Conservation (phyloP, 2,888 invertebrate genomes). For the Keiferia lycopersicella region DNA sequence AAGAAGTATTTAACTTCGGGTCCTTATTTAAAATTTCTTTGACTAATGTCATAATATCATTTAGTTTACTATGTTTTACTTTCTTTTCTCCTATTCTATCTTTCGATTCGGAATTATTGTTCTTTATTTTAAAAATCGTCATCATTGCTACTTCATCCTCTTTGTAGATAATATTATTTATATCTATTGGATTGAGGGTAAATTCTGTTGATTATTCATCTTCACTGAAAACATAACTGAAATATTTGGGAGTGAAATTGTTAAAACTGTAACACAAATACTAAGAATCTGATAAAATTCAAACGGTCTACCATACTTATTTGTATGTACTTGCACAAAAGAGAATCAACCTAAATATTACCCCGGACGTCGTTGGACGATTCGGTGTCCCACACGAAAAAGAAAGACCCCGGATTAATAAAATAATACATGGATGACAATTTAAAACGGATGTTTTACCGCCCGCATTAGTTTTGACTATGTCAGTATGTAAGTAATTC, state of each 20-base stretch:
- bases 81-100: not conserved
- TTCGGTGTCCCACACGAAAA: too few species aligned
- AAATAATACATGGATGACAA: too few species aligned
- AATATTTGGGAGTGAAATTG: not conserved
- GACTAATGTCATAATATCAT: constrained; percentile 1
- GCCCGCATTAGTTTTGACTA: too few species aligned
- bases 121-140: not conserved
- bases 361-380: too few species aligned
- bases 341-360: too few species aligned
- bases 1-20: constrained; percentile 6
- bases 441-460: too few species aligned
- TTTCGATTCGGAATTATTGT: not conserved
- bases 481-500: too few species aligned
- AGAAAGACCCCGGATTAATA: too few species aligned
- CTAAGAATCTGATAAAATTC: too few species aligned
- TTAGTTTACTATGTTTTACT: not conserved
- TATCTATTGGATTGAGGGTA: not conserved
- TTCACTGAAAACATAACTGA: not conserved
- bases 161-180: not conserved
- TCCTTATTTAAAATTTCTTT: constrained; percentile 2
- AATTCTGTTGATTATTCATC: not conserved
- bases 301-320: too few species aligned
- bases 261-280: too few species aligned
- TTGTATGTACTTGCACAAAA: too few species aligned
- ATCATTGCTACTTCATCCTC: not conserved